Base-by-base conservation (phyloP, 2,797 vertebrate species). In the Todus mexicanus region DNA sequence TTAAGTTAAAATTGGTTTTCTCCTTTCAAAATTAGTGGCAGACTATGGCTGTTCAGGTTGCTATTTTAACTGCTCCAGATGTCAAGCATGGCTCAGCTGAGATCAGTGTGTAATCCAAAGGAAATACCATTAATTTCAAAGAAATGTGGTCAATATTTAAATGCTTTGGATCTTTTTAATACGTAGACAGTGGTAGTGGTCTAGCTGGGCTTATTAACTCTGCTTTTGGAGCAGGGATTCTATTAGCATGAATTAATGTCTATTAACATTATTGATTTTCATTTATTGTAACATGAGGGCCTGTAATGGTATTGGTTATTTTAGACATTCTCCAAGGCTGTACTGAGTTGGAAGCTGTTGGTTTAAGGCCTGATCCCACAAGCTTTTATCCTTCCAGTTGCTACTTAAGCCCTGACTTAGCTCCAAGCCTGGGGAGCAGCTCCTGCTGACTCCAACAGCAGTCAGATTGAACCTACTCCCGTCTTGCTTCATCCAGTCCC, bases 111-210 rank as follows among this genome's bases (percentile, higher is more conserved):
- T 94, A 96, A 96, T 96, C 94, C 69, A 60, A 95, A 95, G 95
- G 94, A 96, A 96, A 96, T 86, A 86, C 93, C 92, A 59, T 80
- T 95, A 92, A 96, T 94, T 96, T 94, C 84, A 83, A 94, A 95
- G 92, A 95, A 95, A 95, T 94, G 93, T 88, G 61, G 89, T 93
- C 35, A 57, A 56, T 92, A 90, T 89, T 92, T 92, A 90, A 96
- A 87, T 81, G 60, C 50, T 89, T 90, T 76, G 70, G 71, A 84
- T 68, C 83, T 90, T 94, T 94, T 92, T 68, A 92, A 53, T 74
- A 76, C 12, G 33, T 73, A 72, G 91, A 63, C 6, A 12, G 69
- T 69, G 76, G 78, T 80, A 94, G 91, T 90, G 48, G 92, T 87
- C 92, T 92, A 81, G 83, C 84, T 71, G 91, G 82, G 83, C 76